Evolutionary conservation across 2,888 invertebrate genomes (phyloP).

Genomic region (Pheosia tremula): DNA sequence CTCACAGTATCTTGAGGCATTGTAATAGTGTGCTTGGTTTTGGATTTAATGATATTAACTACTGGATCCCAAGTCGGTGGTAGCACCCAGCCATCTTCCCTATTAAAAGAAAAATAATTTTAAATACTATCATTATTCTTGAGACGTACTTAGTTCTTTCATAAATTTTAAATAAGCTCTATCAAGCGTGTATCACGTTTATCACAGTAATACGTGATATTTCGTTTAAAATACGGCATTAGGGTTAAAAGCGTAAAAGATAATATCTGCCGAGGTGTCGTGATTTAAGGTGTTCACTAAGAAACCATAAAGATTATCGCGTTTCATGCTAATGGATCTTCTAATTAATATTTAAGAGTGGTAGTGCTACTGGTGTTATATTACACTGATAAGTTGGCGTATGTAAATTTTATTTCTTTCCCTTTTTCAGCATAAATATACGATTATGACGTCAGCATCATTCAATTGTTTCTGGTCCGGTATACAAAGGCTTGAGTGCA

Average conservation of each 20-base stretch:
- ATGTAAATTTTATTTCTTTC: not conserved
- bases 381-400: not conserved
- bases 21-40: no score
- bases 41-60: no score
- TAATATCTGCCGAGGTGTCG: conserved; percentile 30
- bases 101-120: no score
- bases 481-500: no score
- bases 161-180: not conserved
- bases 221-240: conserved; percentile 60
- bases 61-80: no score
- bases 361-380: not conserved
- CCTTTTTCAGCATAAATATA: no score
- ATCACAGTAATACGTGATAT: conserved; percentile 56
- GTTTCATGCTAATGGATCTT: conserved; percentile 61
- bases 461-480: no score
- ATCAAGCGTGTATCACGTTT: conserved; percentile 46
- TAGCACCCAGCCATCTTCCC: no score
- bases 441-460: no score
- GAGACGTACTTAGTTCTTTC: not conserved
- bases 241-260: conserved; percentile 35
- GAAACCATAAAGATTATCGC: conserved; percentile 75
- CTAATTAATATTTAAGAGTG: conserved; percentile 70
- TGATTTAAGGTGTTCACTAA: conserved; percentile 63
- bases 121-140: not conserved
- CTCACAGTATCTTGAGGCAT: no score